Percentiles rank a stretch among this genome's conserved stretches.
These are phyloP conservation scores for Saccopteryx leptura DNA, from an alignment of 2,113 vertebrate species.

Conservation along the genomic window DNA sequence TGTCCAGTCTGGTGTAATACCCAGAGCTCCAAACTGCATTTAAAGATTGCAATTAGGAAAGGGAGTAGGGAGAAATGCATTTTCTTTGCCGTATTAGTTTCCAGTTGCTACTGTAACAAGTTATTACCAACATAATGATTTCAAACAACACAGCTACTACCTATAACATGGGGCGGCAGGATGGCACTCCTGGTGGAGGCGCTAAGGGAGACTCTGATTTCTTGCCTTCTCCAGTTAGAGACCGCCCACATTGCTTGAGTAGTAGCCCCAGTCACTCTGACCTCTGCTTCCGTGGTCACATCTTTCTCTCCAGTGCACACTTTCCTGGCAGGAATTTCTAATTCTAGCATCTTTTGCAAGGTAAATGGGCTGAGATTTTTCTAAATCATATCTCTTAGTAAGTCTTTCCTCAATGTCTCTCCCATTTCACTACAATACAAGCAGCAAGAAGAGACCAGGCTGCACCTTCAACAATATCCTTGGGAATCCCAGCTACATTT, in stretches of 20 bases:
- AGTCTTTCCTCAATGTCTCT: neutral
- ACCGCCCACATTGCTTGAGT: neutral
- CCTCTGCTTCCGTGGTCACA: accelerated
- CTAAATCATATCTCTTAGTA: neutral
- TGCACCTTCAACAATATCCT: neutral
- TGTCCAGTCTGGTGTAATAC: neutral
- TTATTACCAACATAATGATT: neutral
- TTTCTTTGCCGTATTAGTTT: neutral
- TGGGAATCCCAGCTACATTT: neutral
- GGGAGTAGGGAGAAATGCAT: neutral
- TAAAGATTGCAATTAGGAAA: neutral
- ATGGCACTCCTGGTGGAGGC: neutral
- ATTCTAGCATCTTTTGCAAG: neutral
- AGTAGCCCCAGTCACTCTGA: neutral
- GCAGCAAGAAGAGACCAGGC: neutral
- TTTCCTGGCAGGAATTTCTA: accelerated
- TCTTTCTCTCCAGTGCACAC: neutral
- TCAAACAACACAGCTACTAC: too few relatives aligned
- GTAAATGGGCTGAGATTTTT: neutral
- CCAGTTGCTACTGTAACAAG: neutral
- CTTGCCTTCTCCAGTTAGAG: neutral
- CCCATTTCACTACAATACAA: neutral
- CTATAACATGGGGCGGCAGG: neutral
- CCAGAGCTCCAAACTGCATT: neutral
- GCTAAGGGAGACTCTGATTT: neutral